phyloP scores from a whole-genome alignment of 2,797 vertebrate species.

The Leuciscus waleckii region DNA sequence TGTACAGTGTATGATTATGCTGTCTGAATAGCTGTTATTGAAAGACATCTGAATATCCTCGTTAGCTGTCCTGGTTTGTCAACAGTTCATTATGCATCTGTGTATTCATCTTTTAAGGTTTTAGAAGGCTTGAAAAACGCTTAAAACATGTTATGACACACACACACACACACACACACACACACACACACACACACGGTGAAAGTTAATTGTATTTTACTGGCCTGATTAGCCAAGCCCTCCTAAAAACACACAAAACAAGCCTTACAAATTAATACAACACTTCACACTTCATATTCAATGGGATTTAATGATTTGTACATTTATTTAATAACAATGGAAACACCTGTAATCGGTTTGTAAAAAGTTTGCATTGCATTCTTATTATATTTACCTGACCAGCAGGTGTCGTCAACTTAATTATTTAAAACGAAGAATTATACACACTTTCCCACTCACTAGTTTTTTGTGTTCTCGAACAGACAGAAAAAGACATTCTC shows the following conservation, averaged over 20 bases:
- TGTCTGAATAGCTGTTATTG: constrained; percentile 15
- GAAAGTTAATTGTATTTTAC: no score
- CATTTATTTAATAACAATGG: no score
- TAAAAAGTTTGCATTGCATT: no score
- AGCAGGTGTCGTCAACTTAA: no score
- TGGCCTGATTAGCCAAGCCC: no score
- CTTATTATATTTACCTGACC: no score
- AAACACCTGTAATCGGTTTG: no score
- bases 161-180: neutral
- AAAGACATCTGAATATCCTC: neutral
- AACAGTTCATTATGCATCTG: neutral
- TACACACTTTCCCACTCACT: neutral
- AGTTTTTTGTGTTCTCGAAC: constrained; percentile 17
- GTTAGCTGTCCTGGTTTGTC: neutral
- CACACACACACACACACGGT: no score
- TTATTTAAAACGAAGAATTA: neutral
- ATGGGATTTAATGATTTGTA: no score
- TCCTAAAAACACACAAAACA: no score
- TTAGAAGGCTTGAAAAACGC: neutral
- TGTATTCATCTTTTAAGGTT: neutral
- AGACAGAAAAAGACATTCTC: constrained; percentile 92
- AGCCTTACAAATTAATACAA: no score
- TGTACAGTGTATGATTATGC: neutral
- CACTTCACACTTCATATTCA: no score
- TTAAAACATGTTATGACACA: neutral